These are phyloP conservation scores for Datnioides undecimradiatus DNA, from an alignment of 2,113 vertebrate genomes.

Conservation along the genomic window DNA sequence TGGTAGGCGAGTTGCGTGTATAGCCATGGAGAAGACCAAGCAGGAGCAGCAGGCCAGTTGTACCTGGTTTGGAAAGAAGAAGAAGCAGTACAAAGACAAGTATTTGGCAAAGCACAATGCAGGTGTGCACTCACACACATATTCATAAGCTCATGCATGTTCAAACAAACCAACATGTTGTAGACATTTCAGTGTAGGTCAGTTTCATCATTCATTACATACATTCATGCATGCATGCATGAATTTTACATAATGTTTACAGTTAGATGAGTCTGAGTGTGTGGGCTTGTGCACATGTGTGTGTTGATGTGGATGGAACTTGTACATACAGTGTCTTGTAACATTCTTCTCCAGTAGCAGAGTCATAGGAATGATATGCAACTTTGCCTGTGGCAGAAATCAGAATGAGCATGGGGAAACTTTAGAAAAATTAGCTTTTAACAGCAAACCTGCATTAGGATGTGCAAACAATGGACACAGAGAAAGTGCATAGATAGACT, in stretches of 20 bases:
- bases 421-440: constrained; percentile 5
- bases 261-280: background rate
- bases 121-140: constrained; percentile 82
- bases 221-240: background rate
- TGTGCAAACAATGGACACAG: no score
- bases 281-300: background rate
- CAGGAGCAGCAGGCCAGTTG: constrained; percentile 99
- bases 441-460: background rate
- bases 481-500: no score
- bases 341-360: background rate
- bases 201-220: no score
- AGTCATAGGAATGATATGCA: background rate
- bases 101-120: constrained; percentile 99
- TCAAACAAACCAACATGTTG: background rate
- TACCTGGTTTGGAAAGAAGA: constrained; percentile 99
- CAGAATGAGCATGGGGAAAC: background rate
- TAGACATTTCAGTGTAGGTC: background rate
- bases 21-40: constrained; percentile 99
- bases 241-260: background rate
- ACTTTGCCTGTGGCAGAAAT: constrained; percentile 50
- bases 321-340: constrained; percentile 29
- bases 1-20: constrained; percentile 96
- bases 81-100: constrained; percentile 99
- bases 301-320: constrained; percentile 4
- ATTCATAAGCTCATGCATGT: constrained; percentile 5